Percentiles rank a stretch among this genome's conserved stretches.
These are phyloP conservation scores for Somateria mollissima DNA, from an alignment of 2,797 vertebrate species.

Conservation along the genomic window DNA sequence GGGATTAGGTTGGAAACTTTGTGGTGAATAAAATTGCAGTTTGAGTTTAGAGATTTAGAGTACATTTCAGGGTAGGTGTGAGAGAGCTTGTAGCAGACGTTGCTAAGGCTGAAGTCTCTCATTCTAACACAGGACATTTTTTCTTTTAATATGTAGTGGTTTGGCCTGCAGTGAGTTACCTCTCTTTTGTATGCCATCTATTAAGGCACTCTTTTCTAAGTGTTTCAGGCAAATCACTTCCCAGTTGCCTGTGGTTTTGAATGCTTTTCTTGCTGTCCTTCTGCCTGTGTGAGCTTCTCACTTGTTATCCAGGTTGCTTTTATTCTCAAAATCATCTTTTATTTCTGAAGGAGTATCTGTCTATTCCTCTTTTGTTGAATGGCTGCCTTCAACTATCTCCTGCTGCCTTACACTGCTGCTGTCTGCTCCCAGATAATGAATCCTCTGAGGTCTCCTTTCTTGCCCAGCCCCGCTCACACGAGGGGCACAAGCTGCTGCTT, in stretches of 20 bases:
- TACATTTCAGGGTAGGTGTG: not conserved
- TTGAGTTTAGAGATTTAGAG: not conserved
- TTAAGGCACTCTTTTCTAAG: not conserved
- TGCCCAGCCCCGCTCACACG: not conserved
- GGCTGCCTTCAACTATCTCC: not conserved
- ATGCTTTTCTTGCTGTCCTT: not conserved
- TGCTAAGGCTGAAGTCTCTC: not conserved
- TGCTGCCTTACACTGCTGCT: fast-evolving
- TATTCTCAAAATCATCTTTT: slow-evolving; percentile 1
- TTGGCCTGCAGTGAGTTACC: not conserved
- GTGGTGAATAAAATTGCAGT: not conserved
- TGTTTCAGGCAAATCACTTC: not conserved
- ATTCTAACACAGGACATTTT: not conserved
- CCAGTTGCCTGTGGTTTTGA: not conserved
- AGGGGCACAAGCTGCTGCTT: not conserved
- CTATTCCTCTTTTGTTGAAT: not conserved
- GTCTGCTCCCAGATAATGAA: not conserved
- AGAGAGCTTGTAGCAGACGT: not conserved
- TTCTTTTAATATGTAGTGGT: not conserved
- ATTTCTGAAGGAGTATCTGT: not conserved
- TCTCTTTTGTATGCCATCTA: not conserved
- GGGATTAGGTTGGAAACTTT: not conserved
- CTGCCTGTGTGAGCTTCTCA: not conserved
- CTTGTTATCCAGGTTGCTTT: not conserved
- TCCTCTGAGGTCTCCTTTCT: not conserved